Percentiles rank a stretch among this genome's conserved stretches.
Conservation (phyloP, 2,797 vertebrate genomes). For the Helostoma temminkii region DNA sequence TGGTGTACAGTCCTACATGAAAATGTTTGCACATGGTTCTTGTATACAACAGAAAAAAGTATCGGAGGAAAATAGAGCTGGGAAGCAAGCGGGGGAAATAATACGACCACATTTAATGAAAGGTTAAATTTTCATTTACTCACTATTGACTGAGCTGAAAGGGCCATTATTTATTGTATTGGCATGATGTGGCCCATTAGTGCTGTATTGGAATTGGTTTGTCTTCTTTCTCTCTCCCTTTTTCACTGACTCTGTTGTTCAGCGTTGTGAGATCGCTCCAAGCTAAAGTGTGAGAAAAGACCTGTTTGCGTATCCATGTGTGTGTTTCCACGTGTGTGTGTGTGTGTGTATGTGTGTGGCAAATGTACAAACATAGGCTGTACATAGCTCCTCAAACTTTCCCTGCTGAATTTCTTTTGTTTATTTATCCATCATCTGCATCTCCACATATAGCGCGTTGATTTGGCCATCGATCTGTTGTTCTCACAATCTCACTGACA, state of each 20-base stretch:
- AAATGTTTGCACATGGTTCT: conserved; percentile 74
- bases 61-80: conserved; percentile 78
- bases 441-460: conserved; percentile 68
- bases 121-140: conserved; percentile 90
- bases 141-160: conserved; percentile 88
- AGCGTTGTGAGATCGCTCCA: conserved; percentile 81
- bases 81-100: conserved; percentile 83
- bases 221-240: conserved; percentile 74
- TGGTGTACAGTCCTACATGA: conserved; percentile 42
- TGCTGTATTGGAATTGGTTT: conserved; percentile 89
- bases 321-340: conserved; percentile 26
- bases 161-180: conserved; percentile 90
- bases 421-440: conserved; percentile 63
- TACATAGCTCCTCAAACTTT: conserved; percentile 65
- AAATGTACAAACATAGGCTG: conserved; percentile 4
- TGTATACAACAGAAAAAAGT: conserved; percentile 69
- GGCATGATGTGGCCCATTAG: conserved; percentile 91
- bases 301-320: conserved; percentile 52
- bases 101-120: conserved; percentile 88
- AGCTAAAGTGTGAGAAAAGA: conserved; percentile 81
- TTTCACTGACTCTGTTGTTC: conserved; percentile 73
- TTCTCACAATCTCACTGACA: conserved; percentile 79
- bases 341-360: conserved; percentile 41
- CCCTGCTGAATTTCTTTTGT: conserved; percentile 61
- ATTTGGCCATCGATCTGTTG: conserved; percentile 88